Base-by-base conservation (phyloP, 2,797 vertebrate genomes). In the Gallinago solitaria region DNA sequence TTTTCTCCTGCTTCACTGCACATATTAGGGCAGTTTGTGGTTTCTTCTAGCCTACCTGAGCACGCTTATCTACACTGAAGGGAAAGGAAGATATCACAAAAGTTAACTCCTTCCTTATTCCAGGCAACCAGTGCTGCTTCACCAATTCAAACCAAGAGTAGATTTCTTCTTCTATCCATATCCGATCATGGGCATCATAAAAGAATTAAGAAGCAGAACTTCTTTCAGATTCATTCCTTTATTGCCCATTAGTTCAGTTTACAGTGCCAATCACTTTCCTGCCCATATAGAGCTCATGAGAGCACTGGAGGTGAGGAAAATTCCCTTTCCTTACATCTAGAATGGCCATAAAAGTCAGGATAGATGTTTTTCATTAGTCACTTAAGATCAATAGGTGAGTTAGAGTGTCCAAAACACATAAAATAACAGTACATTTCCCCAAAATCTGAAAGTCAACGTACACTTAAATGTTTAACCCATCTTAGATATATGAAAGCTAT, bases 111-210 rank as follows among this genome's bases (percentile, higher is more conserved):
- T 68, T 86, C 37, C 15, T 89, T 43, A 64, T 86, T 84, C 39
- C 47, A 61, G 37, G 37, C 10, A 53, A 76, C 9, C 16, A 79
- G 12, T 45, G 65, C 20, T 48, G 32, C 45, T 60, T 68, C 47
- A 28, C 5, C 57, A 70, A 60, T 53, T 68, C 32, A 79, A 50
- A 64, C 13, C 45, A 73, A 76, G 23, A 87, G 18, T 19, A 63
- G 33, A 76, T 73, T 61, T 43, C 39, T 82, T 48, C 32, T 56
- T 59, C 51, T 56, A 20, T 15, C 33, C 15, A 6, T 12, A 67
- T 5, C 12, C 2, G 3, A 74, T 48, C 48, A 74, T 3, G 15
- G n/a, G 27, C 35, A 19, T 47, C 2, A 0, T 39, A 70, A 43
- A 16, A 83, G 35, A 85, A 88, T 56, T 59, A 80, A 68, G 37